Conservation (phyloP, 2,888 invertebrate genomes). For the Lithophane socia region DNA sequence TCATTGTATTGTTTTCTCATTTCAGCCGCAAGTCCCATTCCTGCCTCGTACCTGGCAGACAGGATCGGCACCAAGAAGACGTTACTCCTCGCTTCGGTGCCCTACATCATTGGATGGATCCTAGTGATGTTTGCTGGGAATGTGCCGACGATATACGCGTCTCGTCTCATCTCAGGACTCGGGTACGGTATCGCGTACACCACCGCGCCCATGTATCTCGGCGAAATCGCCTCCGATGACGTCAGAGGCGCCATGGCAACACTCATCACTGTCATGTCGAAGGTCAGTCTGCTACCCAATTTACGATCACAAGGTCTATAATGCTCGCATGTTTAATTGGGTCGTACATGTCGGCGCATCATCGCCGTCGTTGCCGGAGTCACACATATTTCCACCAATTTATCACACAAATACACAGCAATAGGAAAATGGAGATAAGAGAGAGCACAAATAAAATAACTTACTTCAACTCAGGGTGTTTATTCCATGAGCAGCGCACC, state of each 20-base stretch:
- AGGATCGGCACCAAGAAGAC: conserved; percentile 92
- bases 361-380: too few relatives aligned
- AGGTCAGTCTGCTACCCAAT: conserved; percentile 76
- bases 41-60: conserved; percentile 92
- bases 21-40: conserved; percentile 91
- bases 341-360: too few relatives aligned
- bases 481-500: too few relatives aligned
- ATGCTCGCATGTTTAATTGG: conserved; percentile 55
- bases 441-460: too few relatives aligned
- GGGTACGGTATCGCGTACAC: conserved; percentile 91
- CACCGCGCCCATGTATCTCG: conserved; percentile 91
- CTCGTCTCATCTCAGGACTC: conserved; percentile 91
- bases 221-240: conserved; percentile 91
- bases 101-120: conserved; percentile 92
- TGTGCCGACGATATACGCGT: conserved; percentile 90
- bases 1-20: conserved; percentile 61
- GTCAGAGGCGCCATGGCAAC: conserved; percentile 91
- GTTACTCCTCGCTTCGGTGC: conserved; percentile 90
- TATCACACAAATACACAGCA: too few relatives aligned
- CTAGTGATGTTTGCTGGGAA: conserved; percentile 91
- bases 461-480: too few relatives aligned
- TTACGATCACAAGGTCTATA: conserved; percentile 38
- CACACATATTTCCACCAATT: too few relatives aligned
- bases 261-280: conserved; percentile 90
- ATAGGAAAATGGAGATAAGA: too few relatives aligned